Evolutionary conservation across 2,113 vertebrate species (phyloP).

Genomic region (Phodopus roborovskii): DNA sequence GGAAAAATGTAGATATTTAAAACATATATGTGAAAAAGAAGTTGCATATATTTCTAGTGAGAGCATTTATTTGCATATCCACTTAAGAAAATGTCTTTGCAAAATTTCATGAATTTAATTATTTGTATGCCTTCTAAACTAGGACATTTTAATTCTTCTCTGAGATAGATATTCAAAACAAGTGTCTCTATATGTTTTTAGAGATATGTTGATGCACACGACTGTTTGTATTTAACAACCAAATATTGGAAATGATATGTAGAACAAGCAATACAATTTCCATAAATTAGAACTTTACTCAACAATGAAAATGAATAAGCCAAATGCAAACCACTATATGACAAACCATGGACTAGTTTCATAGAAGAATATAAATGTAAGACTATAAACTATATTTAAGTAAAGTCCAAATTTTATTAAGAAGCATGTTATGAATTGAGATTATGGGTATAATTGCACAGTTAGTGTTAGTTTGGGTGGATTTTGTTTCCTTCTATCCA

Average conservation of each 20-base stretch:
- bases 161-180: background rate
- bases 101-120: background rate
- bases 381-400: background rate
- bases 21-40: background rate
- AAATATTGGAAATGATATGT: background rate
- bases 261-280: background rate
- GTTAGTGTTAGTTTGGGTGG: rapidly evolving
- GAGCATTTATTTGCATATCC: constrained; percentile 24
- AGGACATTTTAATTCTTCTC: background rate
- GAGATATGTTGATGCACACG: background rate
- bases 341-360: background rate
- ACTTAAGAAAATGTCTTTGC: constrained; percentile 32
- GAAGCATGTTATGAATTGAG: background rate
- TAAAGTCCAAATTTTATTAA: background rate
- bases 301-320: background rate
- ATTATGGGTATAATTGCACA: background rate
- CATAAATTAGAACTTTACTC: background rate
- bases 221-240: background rate
- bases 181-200: background rate
- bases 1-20: background rate
- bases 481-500: rapidly evolving
- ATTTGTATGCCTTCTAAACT: background rate
- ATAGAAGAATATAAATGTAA: background rate
- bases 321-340: background rate
- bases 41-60: background rate